These are phyloP conservation scores for Tupiocoris notatus DNA, from an alignment of 2,888 invertebrate species.

Conservation along the genomic window DNA sequence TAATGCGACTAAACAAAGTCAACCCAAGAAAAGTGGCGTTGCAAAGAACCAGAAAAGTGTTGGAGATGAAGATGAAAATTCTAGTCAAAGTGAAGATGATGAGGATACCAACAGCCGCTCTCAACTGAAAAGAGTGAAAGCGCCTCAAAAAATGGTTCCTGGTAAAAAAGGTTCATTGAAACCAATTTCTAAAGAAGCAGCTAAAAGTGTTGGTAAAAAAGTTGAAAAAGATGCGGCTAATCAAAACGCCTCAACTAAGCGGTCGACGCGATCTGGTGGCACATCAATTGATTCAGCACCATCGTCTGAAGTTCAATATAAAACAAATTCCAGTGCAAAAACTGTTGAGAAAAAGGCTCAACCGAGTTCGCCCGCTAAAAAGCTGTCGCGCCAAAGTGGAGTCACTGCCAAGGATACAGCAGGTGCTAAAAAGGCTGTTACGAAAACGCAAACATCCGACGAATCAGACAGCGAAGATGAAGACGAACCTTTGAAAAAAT, in stretches of 20 bases:
- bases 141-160: not conserved
- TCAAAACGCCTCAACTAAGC: not conserved
- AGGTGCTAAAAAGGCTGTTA: not conserved
- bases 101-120: not conserved
- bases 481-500: not conserved
- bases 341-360: not conserved
- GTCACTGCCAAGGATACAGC: not conserved
- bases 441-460: not conserved
- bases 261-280: slow-evolving; percentile 10
- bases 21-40: not conserved
- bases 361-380: not conserved
- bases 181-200: not conserved
- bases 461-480: not conserved
- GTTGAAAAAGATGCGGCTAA: not conserved
- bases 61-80: slow-evolving; percentile 26
- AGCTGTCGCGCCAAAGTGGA: too few relatives aligned
- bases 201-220: not conserved
- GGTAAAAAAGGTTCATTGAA: not conserved
- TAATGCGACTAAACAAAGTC: not conserved
- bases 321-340: not conserved
- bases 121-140: not conserved
- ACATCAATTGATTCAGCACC: not conserved
- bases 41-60: not conserved
- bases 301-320: not conserved
- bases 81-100: slow-evolving; percentile 29